Base-by-base conservation (phyloP, 30 jellyfish, hydroid and myxozoan genomes). In the Pseudorhiza aurosa region DNA sequence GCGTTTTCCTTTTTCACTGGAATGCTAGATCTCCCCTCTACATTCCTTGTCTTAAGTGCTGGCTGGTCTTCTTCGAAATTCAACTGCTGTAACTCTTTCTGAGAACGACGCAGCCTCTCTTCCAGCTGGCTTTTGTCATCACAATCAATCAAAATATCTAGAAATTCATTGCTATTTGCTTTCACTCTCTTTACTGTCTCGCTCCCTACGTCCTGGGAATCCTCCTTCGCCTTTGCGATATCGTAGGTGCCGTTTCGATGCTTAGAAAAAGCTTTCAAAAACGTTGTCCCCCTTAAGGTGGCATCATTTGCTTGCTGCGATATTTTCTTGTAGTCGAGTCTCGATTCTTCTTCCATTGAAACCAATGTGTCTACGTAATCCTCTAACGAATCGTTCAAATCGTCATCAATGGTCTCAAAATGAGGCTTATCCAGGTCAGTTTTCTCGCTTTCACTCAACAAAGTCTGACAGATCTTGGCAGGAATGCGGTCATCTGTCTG, bases 351-450 rank as follows among this genome's bases (percentile, higher is more conserved):
- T 50, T 72, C 86, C 53, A 49, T 42, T 2, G 72, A 35, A 35
- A 72, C 65, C 37, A 72, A 18, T 3, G 72, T 50, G 7, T 72
- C 86, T 4, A 72, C 86, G 50, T 72, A 72, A 53, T 72, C 36
- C 12, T 50, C 86, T 37, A 72, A 55, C 6, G 67, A 72, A 42
- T 72, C 86, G 21, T 55, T 72, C 30, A 37, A 31, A 9, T 72
- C 75, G 0, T 56, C 75, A n/a, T 72, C 86, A 6, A 29, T 14
- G 2, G 28, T 9, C 29, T 42, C 62, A 24, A 46, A 68, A n/a
- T 57, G 25, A 5, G 33, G 8, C 29, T 56, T 46, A 17, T 19
- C 21, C 1, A 19, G 22, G 8, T 15, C 22, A n/a, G n/a, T n/a
- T 1, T 53, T 53, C 37, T 53, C 67, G 10, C 22, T 21, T 21